A percentile compares a stretch with the other conserved stretches of the same genome.
Conservation (phyloP, 2,888 invertebrate genomes). For the Drosophila macrospina region DNA sequence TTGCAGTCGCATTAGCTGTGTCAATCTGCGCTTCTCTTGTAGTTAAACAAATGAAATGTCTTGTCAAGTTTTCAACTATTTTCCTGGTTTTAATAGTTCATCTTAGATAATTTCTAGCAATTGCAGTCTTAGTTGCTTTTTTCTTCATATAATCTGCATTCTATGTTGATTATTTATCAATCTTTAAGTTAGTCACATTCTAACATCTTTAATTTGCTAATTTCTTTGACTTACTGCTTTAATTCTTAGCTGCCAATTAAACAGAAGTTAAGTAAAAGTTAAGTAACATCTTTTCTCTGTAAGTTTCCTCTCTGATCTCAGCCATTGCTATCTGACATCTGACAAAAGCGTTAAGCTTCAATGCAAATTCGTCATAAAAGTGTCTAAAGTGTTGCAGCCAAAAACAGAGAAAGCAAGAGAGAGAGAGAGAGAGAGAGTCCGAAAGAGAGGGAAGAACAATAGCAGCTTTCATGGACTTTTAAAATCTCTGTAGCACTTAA, state of each 20-base stretch:
- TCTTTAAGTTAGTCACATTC: no score
- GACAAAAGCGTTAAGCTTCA: conserved; percentile 23
- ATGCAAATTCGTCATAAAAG: conserved; percentile 32
- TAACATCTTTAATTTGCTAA: background rate
- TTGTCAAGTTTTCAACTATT: no score
- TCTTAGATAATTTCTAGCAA: no score
- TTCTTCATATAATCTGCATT: no score
- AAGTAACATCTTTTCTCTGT: conserved; percentile 8
- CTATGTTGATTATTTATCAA: no score
- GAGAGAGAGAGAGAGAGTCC: background rate
- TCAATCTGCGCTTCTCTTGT: no score
- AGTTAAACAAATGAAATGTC: no score
- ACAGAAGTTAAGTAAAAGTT: conserved; percentile 1
- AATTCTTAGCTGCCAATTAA: background rate
- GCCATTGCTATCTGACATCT: conserved; percentile 13
- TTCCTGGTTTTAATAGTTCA: no score
- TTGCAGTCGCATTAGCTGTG: no score
- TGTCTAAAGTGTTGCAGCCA: conserved; percentile 39
- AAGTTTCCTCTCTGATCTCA: conserved; percentile 22
- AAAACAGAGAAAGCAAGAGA: conserved; percentile 9
- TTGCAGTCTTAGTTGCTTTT: no score
- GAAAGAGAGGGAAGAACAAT: no score
- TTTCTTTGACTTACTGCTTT: background rate
- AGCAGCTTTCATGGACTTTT: background rate
- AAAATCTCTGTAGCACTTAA: conserved; percentile 21